Evolutionary conservation across 2,113 vertebrate genomes (phyloP).

Genomic region (Brevimyrus niger): DNA sequence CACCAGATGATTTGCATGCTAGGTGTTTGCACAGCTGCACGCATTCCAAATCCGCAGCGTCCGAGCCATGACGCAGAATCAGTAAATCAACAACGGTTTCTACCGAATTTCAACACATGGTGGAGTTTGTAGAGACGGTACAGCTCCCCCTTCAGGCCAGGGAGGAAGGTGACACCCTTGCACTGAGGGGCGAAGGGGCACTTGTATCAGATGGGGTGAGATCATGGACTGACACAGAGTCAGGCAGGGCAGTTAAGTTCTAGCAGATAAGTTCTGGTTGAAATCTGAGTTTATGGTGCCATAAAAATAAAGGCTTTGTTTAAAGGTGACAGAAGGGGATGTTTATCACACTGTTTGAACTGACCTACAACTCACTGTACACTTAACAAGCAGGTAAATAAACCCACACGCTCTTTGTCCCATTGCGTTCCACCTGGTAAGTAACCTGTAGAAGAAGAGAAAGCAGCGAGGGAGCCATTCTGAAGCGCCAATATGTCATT

Average conservation of each 20-base stretch:
- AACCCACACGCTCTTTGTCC: background rate
- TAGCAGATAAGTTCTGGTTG: background rate
- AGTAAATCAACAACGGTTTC: background rate
- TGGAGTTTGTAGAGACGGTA: background rate
- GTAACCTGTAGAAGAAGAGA: background rate
- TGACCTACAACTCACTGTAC: background rate
- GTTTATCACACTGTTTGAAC: background rate
- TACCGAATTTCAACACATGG: background rate
- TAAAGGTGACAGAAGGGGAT: background rate
- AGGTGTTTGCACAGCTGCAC: background rate
- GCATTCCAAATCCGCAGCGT: background rate
- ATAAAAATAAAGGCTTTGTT: background rate
- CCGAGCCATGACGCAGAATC: background rate
- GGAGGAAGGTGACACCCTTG: background rate
- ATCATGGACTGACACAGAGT: background rate
- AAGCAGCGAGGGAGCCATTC: background rate
- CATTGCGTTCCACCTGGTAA: background rate
- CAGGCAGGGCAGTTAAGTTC: background rate
- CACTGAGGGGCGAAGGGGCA: background rate
- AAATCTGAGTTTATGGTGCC: background rate
- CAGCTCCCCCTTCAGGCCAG: background rate
- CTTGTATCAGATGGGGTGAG: background rate
- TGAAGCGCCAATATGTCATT: background rate
- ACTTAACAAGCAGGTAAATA: background rate
- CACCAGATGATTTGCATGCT: background rate